phyloP scores from a whole-genome alignment of 2,888 invertebrate species.

The Sclerodermus sp. region DNA sequence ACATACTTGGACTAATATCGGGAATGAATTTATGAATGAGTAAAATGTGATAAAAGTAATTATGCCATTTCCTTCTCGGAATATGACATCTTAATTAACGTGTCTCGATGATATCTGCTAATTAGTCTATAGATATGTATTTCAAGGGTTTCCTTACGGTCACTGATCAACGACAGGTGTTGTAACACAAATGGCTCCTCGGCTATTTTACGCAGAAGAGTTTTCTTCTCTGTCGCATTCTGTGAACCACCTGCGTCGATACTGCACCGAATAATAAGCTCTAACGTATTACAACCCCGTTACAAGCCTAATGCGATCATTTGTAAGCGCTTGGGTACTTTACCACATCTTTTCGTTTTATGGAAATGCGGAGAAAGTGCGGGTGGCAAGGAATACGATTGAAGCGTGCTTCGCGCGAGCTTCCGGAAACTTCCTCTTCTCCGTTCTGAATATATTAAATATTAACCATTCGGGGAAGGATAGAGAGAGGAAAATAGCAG shows the following conservation, averaged over 20 bases:
- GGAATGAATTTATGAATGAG: too few species aligned
- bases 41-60: too few species aligned
- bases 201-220: background rate
- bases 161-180: conserved; percentile 1
- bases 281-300: conserved; percentile 21
- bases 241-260: conserved; percentile 3
- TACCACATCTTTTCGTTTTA: conserved; percentile 29
- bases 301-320: conserved; percentile 37
- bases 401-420: background rate
- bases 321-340: conserved; percentile 41
- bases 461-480: too few species aligned
- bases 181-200: conserved; percentile 4
- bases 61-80: too few species aligned
- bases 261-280: background rate
- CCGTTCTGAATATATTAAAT: too few species aligned
- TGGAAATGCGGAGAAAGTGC: conserved; percentile 28
- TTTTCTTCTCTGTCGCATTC: background rate
- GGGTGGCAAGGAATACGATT: conserved; percentile 24
- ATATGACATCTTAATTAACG: too few species aligned
- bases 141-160: background rate
- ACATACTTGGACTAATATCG: too few species aligned
- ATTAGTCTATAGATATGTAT: too few species aligned
- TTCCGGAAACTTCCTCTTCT: background rate
- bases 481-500: too few species aligned
- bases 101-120: too few species aligned